These are phyloP conservation scores for Pharmacophagus antenor DNA, from an alignment of 2,888 invertebrate genomes.

Conservation along the genomic window DNA sequence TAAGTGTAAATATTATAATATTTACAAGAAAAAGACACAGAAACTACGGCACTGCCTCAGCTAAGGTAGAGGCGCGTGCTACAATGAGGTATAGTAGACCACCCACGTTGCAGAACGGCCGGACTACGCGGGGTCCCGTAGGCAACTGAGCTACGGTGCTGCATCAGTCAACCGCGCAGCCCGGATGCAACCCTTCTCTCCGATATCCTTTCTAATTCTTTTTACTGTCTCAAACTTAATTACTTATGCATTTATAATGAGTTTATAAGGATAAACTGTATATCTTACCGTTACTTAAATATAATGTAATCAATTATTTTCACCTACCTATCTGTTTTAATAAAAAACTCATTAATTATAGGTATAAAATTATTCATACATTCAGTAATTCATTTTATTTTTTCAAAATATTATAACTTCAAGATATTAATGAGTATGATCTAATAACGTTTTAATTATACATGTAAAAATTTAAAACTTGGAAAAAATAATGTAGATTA, in stretches of 20 bases:
- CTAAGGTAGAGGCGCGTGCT: constrained; percentile 27
- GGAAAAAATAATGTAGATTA: background rate
- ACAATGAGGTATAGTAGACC: constrained; percentile 30
- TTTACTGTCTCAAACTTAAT: constrained; percentile 40
- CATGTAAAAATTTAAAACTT: too few relatives aligned
- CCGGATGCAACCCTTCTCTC: constrained; percentile 42
- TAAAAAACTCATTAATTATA: background rate
- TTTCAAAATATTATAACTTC: too few relatives aligned
- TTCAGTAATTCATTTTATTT: too few relatives aligned
- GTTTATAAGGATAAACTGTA: constrained; percentile 5
- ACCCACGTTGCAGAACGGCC: constrained; percentile 34
- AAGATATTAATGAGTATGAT: too few relatives aligned
- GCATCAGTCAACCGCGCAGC: constrained; percentile 42
- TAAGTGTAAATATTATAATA: constrained; percentile 16
- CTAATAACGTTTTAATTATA: background rate
- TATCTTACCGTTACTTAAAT: background rate
- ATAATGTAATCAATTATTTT: background rate
- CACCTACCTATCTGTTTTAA: background rate
- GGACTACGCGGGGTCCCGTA: constrained; percentile 48
- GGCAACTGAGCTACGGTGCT: constrained; percentile 53
- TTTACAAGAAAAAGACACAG: constrained; percentile 29
- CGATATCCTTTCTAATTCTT: constrained; percentile 46
- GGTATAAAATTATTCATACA: too few relatives aligned
- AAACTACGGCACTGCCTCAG: constrained; percentile 7
- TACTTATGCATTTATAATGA: constrained; percentile 39